Conservation (phyloP, 2,113 vertebrate species). For the Syngnathus floridae region DNA sequence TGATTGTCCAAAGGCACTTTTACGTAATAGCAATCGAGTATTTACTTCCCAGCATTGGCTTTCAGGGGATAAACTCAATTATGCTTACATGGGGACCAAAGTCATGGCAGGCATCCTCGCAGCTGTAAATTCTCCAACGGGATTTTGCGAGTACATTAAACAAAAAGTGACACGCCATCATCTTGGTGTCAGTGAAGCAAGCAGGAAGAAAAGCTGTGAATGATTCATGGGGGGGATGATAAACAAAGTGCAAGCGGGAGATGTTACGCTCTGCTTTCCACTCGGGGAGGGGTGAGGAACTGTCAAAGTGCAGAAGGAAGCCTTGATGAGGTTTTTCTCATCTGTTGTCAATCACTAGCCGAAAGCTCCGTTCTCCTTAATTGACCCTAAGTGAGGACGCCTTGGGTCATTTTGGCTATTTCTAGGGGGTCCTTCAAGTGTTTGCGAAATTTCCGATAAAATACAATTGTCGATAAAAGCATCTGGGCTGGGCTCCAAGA, state of each 20-base stretch:
- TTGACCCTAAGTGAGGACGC: neutral
- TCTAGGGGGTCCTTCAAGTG: neutral
- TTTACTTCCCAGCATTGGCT: neutral
- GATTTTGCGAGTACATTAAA: constrained; percentile 9
- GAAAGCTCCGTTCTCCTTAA: neutral
- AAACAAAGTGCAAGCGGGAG: constrained; percentile 28
- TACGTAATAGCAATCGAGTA: neutral
- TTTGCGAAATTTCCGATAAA: no score
- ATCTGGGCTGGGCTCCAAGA: constrained; percentile 21
- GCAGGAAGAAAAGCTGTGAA: constrained; percentile 47
- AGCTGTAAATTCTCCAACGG: constrained; percentile 12
- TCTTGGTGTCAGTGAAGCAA: constrained; percentile 44
- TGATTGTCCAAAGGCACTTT: neutral
- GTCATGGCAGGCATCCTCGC: neutral
- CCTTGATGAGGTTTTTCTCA: constrained; percentile 24
- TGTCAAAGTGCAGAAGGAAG: constrained; percentile 44
- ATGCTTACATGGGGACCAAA: constrained; percentile 1
- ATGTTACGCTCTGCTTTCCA: constrained; percentile 26
- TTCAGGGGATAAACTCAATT: neutral
- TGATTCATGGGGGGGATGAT: constrained; percentile 55
- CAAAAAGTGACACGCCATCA: constrained; percentile 35
- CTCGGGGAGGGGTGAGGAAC: constrained; percentile 22
- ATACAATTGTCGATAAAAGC: neutral
- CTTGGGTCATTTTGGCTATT: neutral
- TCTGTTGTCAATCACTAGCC: neutral